Evolutionary conservation across 2,888 invertebrate species (phyloP).

Genomic region (Idaea straminata): DNA sequence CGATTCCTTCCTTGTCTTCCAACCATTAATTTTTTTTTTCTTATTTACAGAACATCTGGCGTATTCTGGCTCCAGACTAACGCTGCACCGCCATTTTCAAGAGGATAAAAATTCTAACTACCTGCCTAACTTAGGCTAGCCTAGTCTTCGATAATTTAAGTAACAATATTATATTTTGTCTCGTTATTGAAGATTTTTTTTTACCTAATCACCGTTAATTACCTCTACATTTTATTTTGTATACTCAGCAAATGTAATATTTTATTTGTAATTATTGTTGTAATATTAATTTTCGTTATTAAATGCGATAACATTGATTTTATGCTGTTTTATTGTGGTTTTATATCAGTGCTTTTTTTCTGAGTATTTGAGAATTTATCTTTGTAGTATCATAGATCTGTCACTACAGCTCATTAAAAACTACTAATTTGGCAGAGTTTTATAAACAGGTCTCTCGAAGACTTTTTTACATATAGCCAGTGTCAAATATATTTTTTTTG

Average conservation of each 20-base stretch:
- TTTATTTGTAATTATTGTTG: no score
- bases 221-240: no score
- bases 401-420: background rate
- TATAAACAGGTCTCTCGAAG: background rate
- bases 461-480: background rate
- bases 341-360: no score
- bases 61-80: background rate
- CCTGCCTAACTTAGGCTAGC: background rate
- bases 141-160: background rate
- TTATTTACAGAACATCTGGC: background rate
- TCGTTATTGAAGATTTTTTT: no score
- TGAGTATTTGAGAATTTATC: no score
- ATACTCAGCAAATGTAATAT: no score
- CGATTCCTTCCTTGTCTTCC: background rate
- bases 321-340: no score
- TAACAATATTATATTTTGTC: background rate
- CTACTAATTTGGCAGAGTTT: background rate
- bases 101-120: background rate
- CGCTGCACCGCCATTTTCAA: background rate
- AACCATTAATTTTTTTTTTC: background rate
- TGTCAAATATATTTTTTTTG: background rate
- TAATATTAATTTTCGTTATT: no score
- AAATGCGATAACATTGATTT: no score
- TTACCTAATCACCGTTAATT: no score
- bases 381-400: no score